phyloP scores from a whole-genome alignment of 2,797 vertebrate genomes.

The Ceryle rudis region DNA sequence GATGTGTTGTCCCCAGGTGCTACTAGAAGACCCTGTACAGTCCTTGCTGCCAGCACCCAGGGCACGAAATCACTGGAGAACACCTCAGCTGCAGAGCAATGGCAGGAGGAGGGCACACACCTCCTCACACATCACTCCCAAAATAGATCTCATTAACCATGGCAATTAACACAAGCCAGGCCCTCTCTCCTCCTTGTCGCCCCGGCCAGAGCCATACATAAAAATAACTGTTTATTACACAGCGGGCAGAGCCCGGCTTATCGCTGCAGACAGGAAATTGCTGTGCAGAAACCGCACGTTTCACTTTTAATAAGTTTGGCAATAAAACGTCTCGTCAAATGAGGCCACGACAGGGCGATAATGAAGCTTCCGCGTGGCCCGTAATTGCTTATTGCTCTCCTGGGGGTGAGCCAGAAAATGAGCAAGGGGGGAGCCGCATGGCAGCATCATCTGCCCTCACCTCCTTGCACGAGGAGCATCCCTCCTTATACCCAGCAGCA shows the following conservation, averaged over 20 bases:
- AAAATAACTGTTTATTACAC: slow-evolving; percentile 77
- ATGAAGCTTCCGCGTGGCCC: slow-evolving; percentile 67
- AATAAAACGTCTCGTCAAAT: slow-evolving; percentile 75
- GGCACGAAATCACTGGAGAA: accelerated
- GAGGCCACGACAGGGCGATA: slow-evolving; percentile 74
- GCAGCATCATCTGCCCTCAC: neutral
- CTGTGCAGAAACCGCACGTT: slow-evolving; percentile 62
- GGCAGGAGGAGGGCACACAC: neutral
- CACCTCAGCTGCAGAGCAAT: accelerated
- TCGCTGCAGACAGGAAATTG: slow-evolving; percentile 78
- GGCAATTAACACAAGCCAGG: slow-evolving; percentile 65
- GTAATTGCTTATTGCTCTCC: slow-evolving; percentile 69
- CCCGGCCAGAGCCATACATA: slow-evolving; percentile 48
- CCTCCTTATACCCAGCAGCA: neutral
- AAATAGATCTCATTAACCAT: slow-evolving; percentile 73
- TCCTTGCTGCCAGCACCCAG: neutral
- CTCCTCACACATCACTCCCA: neutral
- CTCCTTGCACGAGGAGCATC: neutral
- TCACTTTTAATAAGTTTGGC: slow-evolving; percentile 77
- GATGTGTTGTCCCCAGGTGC: accelerated
- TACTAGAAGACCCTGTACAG: neutral
- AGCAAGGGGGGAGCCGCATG: neutral
- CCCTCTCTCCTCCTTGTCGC: neutral
- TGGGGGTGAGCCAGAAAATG: slow-evolving; percentile 39
- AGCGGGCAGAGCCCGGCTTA: slow-evolving; percentile 71